Base-by-base conservation (phyloP, 2,113 vertebrate species). In the Etia nguti region DNA sequence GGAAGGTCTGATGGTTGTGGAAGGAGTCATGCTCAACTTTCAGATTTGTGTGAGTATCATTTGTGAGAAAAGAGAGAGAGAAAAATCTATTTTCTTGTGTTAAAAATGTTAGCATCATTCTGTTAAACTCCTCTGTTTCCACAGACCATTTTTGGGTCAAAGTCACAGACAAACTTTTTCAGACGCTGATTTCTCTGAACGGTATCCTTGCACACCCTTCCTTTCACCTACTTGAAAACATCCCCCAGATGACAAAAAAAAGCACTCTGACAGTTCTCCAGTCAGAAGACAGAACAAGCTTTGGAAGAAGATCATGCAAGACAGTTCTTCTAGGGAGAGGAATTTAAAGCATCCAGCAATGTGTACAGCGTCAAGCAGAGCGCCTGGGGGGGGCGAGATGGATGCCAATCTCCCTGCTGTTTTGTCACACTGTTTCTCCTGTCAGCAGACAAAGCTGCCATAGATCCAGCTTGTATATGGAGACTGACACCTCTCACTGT, bases 371-470 rank as follows among this genome's bases (percentile, higher is more conserved):
- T 94, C 93, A 92, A 92, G 89, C 86, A 16, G 90, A 90, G 90
- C 8, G 86, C 93, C 89, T 85, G 87, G 82, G 86, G 90, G 88
- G 90, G 87, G 75, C 22, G 80, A 83, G 89, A 52, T 83, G 89
- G 91, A 92, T 92, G 92, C 92, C 92, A 93, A 88, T 93, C 89
- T 90, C 88, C 87, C 73, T 34, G 87, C 90, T 92, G 89, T 90
- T 91, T 93, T 90, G 91, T 90, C 84, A 81, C 60, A 20, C 83
- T 48, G 87, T 84, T 90, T 73, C 87, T 93, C 86, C 91, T 87
- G 91, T 89, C 92, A 90, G 89, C 82, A 89, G 75, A 89, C 86
- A 93, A 89, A 93, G 89, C 90, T 70, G 86, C 90, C 88, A 79
- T 82, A 90, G 89, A 92, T 75, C 54, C 85, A 75, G 65, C 56